A percentile compares a stretch with the other conserved stretches of the same genome.
phyloP scores from a whole-genome alignment of 2,797 vertebrate genomes.

The Australoheros facetus region DNA sequence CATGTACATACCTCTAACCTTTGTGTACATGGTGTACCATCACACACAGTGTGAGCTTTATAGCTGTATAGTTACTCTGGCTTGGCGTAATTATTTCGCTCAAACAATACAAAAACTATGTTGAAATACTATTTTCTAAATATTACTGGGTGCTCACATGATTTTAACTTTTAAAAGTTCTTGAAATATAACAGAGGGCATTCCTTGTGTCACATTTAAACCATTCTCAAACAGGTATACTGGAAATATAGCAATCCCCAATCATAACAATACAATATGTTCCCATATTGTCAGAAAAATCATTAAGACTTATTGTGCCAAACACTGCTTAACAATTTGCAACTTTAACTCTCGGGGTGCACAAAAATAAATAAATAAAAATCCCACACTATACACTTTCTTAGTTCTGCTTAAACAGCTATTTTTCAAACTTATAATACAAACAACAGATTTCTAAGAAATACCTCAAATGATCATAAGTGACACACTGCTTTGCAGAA shows the following conservation, averaged over 20 bases:
- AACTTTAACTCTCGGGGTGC: neutral
- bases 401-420: neutral
- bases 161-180: neutral
- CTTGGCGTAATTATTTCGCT: neutral
- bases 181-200: neutral
- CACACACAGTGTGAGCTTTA: neutral
- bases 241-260: neutral
- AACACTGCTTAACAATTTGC: neutral
- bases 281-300: neutral
- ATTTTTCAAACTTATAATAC: neutral
- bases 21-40: conserved; percentile 55
- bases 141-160: neutral
- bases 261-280: neutral
- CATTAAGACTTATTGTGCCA: neutral
- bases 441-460: neutral
- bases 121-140: neutral
- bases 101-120: neutral
- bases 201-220: neutral
- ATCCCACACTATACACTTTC: too few relatives aligned
- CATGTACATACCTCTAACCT: conserved; percentile 62
- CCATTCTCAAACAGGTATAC: neutral
- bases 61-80: neutral
- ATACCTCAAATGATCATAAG: neutral
- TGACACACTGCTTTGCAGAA: neutral
- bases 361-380: too few relatives aligned